Evolutionary conservation across 2,797 vertebrate species (phyloP), one percentile per base, ranked within the genome.

Genomic region (Siniperca undulata): DNA sequence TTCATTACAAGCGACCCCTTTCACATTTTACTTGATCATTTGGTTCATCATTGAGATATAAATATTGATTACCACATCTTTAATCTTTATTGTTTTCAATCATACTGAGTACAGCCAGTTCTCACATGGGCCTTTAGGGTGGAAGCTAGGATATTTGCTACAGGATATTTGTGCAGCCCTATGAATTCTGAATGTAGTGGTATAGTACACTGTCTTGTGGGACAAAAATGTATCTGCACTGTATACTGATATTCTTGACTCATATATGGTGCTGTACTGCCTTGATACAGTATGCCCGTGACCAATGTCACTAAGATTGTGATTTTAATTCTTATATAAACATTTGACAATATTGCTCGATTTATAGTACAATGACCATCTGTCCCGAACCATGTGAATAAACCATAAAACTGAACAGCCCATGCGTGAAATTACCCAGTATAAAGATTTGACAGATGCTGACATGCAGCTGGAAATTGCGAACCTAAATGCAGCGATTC

Each of bases 401-500:
- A 79, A 40, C 44, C 30, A 72, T 74, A 52, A 78, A 77, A 60
- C 24, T 0, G 2, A 53, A 10, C 70, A 75, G 10, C n/a, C 34
- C 61, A 8, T 70, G 20, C n/a, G 11, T 59, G 56, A 80, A 77
- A 86, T 77, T 1, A 74, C 55, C 30, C 68, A 67, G 36, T 22
- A 17, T 9, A 34, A 76, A 5, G 59, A 19, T 81, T 27, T 77
- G 52, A 56, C 62, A 80, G 62, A 75, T 42, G 62, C 7, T 53
- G 16, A 36, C 12, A n/a, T 38, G 22, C 40, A 60, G 64, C 58
- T 58, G 40, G 55, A 78, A 75, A 60, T 42, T 66, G 59, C 30
- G 44, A 76, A 77, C 61, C 30, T 60, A 20, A 69, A 68, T 59
- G 17, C 56, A 62, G 13, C 9, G 4, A 22, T 46, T 10, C 52